These are phyloP conservation scores for Euwallacea similis DNA, from an alignment of 1,140 invertebrate genomes.

Conservation along the genomic window DNA sequence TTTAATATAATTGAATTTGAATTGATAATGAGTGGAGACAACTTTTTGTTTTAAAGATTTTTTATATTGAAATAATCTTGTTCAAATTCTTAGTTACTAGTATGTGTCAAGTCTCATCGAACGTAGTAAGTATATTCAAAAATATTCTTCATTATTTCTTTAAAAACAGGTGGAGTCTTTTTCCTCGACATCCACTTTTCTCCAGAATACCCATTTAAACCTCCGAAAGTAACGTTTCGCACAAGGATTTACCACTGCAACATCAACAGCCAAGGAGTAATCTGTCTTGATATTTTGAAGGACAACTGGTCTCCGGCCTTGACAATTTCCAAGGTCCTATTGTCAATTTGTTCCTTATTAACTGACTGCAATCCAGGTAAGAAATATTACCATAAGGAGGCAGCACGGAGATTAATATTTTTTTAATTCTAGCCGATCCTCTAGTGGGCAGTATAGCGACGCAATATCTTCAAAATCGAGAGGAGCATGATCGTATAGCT, in stretches of 20 bases:
- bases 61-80: too few relatives aligned
- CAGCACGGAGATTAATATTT: neutral
- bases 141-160: neutral
- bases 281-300: slow-evolving; percentile 94
- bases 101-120: too few relatives aligned
- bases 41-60: too few relatives aligned
- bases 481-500: slow-evolving; percentile 97
- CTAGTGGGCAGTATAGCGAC: slow-evolving; percentile 97
- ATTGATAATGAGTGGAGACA: too few relatives aligned
- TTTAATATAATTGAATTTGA: too few relatives aligned
- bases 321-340: slow-evolving; percentile 91
- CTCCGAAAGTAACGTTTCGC: slow-evolving; percentile 95
- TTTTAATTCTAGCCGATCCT: slow-evolving; percentile 75
- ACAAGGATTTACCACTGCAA: slow-evolving; percentile 97
- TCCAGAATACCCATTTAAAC: slow-evolving; percentile 96
- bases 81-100: too few relatives aligned
- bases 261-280: slow-evolving; percentile 95
- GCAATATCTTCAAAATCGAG: slow-evolving; percentile 95
- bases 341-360: slow-evolving; percentile 93
- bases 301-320: slow-evolving; percentile 96
- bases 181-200: slow-evolving; percentile 95
- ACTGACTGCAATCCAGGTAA: slow-evolving; percentile 96
- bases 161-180: slow-evolving; percentile 74
- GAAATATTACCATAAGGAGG: slow-evolving; percentile 31
- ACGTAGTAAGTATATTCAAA: too few relatives aligned